A percentile compares a stretch with the other conserved stretches of the same genome.
phyloP scores from a whole-genome alignment of 92 coral and sea anemone species.

The Zoanthus sansibaricus region DNA sequence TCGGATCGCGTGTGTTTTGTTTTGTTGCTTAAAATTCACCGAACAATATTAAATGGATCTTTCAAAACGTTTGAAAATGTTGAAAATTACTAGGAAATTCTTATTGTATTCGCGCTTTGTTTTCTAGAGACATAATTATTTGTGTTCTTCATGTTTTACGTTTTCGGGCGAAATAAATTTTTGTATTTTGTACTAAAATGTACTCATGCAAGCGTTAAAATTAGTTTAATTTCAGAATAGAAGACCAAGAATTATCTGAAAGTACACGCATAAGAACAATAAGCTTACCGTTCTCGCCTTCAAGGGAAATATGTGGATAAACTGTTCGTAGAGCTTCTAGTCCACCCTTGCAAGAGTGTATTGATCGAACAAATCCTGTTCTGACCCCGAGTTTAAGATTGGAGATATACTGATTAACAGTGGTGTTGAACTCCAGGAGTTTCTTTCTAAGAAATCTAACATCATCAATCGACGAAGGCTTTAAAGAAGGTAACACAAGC shows the following conservation, averaged over 20 bases:
- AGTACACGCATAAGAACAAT: background rate
- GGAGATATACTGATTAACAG: conserved; percentile 17
- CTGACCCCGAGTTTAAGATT: conserved; percentile 22
- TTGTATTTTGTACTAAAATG: background rate
- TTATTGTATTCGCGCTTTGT: background rate
- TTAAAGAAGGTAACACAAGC: conserved; percentile 48
- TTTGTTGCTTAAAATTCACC: background rate
- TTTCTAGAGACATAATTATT: background rate
- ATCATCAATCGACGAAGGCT: conserved; percentile 53
- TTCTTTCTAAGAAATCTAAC: conserved; percentile 53
- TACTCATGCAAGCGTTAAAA: background rate
- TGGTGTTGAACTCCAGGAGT: conserved; percentile 36
- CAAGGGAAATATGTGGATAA: conserved; percentile 2
- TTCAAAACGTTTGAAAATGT: background rate
- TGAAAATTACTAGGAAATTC: background rate
- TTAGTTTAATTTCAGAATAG: background rate
- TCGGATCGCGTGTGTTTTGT: background rate
- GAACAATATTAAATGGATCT: background rate
- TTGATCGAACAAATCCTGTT: conserved; percentile 29
- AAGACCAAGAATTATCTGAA: background rate
- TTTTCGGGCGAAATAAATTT: too few relatives aligned
- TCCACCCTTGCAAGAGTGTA: conserved; percentile 22
- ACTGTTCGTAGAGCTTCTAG: conserved; percentile 1
- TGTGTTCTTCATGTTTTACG: background rate
- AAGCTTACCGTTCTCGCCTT: conserved; percentile 35